Base-by-base conservation (phyloP, 1,140 invertebrate genomes). In the Tetramorium alpestre region DNA sequence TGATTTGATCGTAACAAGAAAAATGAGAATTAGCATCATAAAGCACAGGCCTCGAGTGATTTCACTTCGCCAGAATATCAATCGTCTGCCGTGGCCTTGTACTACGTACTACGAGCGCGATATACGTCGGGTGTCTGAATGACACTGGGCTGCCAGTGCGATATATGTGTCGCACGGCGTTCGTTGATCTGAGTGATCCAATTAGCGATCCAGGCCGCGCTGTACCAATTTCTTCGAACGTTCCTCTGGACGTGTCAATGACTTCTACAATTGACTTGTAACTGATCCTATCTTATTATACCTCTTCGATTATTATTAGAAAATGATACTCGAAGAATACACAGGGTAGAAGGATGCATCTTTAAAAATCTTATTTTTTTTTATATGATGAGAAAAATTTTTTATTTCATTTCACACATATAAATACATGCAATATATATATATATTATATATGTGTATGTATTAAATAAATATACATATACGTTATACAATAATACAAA, bases 111-210 rank as follows among this genome's bases (percentile, higher is more conserved):
- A 82, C 69, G 51, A 33, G 38, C 22, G 13, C 47, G 28, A 38
- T 81, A n/a, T 54, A 69, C 25, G 62, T n/a, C 8, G 56, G 47
- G 8, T 80, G 56, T 22, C 64, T 78, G 67, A 88, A 67, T 80
- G 87, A 67, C 64, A 75, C 41, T 87, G 65, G 64, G 25, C 28
- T 60, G 47, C 18, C 16, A 49, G 33, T 5, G 38, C 18, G 22
- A 88, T 70, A 76, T 77, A 84, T 72, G 73, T 81, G 87, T 70
- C 80, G 77, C 67, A 54, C 60, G 67, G 91, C 89, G 88, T 89
- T 92, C 89, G 89, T 92, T 92, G 92, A 92, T 93, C 90, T 85
- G 88, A 88, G 49, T 89, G 89, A 92, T 93, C 90, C 90, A 92
- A 92, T 92, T 92, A 91, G 77, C 85, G 47, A 89, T 73, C 90